phyloP scores from a whole-genome alignment of 2,113 vertebrate genomes.

The Riparia riparia region DNA sequence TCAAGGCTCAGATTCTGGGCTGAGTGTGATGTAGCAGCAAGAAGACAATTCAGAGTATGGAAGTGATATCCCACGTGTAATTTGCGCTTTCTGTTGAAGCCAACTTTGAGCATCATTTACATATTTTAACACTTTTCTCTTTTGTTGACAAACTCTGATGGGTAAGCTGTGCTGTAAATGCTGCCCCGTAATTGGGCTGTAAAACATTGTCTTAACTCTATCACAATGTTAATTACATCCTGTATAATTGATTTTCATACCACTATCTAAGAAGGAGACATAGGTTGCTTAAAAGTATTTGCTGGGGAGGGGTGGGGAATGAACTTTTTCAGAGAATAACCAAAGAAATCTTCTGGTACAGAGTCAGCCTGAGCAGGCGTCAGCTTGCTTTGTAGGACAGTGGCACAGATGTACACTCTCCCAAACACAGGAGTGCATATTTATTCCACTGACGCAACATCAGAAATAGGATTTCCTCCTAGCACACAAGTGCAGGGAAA shows the following conservation, averaged over 20 bases:
- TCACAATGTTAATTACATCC: conserved; percentile 56
- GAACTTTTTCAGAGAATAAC: not conserved
- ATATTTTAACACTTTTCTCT: conserved; percentile 42
- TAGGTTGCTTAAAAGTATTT: not conserved
- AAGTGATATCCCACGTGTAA: not conserved
- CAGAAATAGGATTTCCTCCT: not conserved
- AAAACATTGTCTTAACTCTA: conserved; percentile 54
- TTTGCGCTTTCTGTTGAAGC: not conserved
- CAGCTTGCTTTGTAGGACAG: not conserved
- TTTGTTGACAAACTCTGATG: conserved; percentile 57
- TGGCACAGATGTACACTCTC: not conserved
- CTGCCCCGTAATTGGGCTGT: conserved; percentile 59
- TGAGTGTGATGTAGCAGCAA: not conserved
- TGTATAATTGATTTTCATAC: conserved; percentile 64
- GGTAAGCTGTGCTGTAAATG: conserved; percentile 27
- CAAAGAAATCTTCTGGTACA: not conserved
- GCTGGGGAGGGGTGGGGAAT: no score
- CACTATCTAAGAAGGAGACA: conserved; percentile 17
- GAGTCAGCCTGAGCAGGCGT: not conserved
- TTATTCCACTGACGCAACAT: not conserved
- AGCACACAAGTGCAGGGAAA: not conserved
- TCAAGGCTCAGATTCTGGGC: not conserved
- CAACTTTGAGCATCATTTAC: conserved; percentile 32
- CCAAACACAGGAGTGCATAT: not conserved
- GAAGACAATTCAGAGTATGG: not conserved